Conservation (phyloP, 2,888 invertebrate species). For the Lomographa bimaculata region DNA sequence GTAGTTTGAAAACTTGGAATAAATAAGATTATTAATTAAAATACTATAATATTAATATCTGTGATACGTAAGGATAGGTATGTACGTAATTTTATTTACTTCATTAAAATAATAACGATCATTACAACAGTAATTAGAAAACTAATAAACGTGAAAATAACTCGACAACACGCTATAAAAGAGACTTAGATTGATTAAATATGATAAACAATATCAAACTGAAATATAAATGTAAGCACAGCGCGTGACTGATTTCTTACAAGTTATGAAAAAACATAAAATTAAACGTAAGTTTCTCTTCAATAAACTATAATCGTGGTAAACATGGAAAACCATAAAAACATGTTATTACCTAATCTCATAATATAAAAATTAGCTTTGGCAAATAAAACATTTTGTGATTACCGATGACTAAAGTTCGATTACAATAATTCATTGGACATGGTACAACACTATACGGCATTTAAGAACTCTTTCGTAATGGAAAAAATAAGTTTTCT, state of each 20-base stretch:
- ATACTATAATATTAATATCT: too few relatives aligned
- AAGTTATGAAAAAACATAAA: constrained; percentile 23
- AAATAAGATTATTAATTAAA: too few relatives aligned
- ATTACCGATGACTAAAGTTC: constrained; percentile 42
- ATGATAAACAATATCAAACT: constrained; percentile 1
- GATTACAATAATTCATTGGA: constrained; percentile 37
- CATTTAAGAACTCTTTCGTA: constrained; percentile 9
- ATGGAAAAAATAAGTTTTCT: too few relatives aligned
- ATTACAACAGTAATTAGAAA: too few relatives aligned
- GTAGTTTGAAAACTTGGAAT: too few relatives aligned
- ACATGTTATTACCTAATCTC: constrained; percentile 39
- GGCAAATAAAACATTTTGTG: constrained; percentile 50
- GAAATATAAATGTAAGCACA: constrained; percentile 6
- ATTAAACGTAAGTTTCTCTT: constrained; percentile 34
- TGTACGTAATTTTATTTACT: too few relatives aligned
- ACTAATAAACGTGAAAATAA: too few relatives aligned
- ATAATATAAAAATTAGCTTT: constrained; percentile 52
- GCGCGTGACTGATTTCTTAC: constrained; percentile 22
- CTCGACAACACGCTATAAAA: too few relatives aligned
- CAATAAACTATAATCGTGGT: constrained; percentile 40
- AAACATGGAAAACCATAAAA: constrained; percentile 44
- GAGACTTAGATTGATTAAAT: constrained; percentile 1
- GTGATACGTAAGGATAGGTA: too few relatives aligned
- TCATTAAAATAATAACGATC: too few relatives aligned
- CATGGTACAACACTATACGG: constrained; percentile 28